phyloP scores from a whole-genome alignment of 1,140 invertebrate genomes.

The Oscheius sp. region DNA sequence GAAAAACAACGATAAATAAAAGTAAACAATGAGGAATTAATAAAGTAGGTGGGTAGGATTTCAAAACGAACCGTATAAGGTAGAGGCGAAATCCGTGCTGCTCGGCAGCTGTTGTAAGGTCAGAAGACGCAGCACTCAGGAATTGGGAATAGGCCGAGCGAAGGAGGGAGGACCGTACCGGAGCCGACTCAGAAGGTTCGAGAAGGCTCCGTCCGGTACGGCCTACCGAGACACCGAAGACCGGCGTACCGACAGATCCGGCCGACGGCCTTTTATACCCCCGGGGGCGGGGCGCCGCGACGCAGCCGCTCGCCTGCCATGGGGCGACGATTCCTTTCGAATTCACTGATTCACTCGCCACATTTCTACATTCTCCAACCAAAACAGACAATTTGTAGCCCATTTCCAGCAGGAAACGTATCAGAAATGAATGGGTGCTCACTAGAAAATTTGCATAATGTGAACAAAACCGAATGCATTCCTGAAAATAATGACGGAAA shows the following conservation, averaged over 20 bases:
- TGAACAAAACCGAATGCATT: too few relatives aligned
- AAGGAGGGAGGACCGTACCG: background rate
- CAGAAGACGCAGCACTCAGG: background rate
- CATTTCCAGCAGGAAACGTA: too few relatives aligned
- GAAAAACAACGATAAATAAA: too few relatives aligned
- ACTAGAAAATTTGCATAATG: too few relatives aligned
- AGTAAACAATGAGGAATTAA: background rate
- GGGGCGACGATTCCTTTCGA: background rate
- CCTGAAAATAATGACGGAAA: too few relatives aligned
- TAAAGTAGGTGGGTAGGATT: too few relatives aligned
- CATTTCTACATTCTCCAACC: background rate
- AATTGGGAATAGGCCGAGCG: background rate
- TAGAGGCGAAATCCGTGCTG: background rate
- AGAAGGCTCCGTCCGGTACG: background rate
- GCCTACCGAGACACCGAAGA: background rate
- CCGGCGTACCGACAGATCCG: background rate
- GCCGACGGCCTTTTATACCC: background rate
- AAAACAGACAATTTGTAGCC: background rate
- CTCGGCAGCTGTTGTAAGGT: background rate
- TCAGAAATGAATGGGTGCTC: too few relatives aligned
- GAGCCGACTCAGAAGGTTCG: background rate
- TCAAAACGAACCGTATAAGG: too few relatives aligned
- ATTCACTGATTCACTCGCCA: background rate
- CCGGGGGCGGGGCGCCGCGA: background rate
- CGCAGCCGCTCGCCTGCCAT: background rate